Conservation (phyloP, 1,140 invertebrate genomes). For the Sycophila sp. region DNA sequence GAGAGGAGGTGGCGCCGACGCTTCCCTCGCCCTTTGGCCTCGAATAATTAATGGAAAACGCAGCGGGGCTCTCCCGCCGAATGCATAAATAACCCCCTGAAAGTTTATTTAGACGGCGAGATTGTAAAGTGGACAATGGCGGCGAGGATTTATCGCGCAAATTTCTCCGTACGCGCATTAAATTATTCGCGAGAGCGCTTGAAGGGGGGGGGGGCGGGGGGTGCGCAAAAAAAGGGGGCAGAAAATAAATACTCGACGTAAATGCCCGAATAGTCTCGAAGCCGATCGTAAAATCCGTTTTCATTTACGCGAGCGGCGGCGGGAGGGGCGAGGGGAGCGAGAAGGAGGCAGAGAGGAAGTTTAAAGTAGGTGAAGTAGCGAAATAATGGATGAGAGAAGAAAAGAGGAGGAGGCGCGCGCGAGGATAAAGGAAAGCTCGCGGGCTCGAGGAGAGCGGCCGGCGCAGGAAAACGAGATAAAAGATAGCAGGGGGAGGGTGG, state of each 20-base stretch:
- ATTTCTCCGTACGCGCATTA: conserved; percentile 24
- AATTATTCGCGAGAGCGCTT: too few relatives aligned
- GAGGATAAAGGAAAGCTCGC: conserved; percentile 10
- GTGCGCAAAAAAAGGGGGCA: too few relatives aligned
- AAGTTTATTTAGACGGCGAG: too few relatives aligned
- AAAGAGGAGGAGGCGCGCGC: conserved; percentile 48
- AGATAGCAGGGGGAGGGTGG: not conserved
- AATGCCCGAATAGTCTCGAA: conserved; percentile 17
- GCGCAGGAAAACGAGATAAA: conserved; percentile 4
- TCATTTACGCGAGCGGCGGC: conserved; percentile 4
- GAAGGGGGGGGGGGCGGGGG: too few relatives aligned
- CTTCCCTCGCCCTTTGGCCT: too few relatives aligned
- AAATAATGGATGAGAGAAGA: conserved; percentile 56
- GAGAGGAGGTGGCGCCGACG: too few relatives aligned
- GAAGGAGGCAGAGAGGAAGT: conserved; percentile 1
- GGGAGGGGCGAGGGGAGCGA: not conserved
- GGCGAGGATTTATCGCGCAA: not conserved
- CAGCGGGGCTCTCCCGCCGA: too few relatives aligned
- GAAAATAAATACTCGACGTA: conserved; percentile 20
- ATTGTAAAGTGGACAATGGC: too few relatives aligned
- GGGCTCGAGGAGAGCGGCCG: not conserved
- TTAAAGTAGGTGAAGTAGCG: conserved; percentile 53
- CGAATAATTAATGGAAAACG: too few relatives aligned
- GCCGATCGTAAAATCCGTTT: conserved; percentile 18
- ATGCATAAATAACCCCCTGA: too few relatives aligned